Evolutionary conservation across 2,113 vertebrate species (phyloP).

Genomic region (Lipophrys pholis): DNA sequence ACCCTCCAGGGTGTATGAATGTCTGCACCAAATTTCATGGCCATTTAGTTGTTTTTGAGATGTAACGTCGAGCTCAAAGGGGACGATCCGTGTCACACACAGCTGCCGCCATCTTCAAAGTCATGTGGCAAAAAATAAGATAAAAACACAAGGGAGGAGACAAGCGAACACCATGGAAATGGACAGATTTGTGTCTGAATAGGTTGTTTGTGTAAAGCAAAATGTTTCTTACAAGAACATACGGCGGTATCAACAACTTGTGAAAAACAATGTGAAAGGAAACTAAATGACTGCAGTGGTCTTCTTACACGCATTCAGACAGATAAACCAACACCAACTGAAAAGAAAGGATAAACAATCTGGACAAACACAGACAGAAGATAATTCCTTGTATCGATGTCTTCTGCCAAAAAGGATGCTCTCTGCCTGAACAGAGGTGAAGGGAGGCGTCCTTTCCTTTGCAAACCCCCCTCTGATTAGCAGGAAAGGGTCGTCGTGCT

Average conservation of each 20-base stretch:
- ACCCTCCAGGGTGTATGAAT: too few species aligned
- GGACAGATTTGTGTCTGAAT: background rate
- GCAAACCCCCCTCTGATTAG: conserved; percentile 65
- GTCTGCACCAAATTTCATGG: too few species aligned
- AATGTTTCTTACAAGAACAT: conserved; percentile 15
- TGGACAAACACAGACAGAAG: conserved; percentile 25
- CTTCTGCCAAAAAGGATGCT: conserved; percentile 63
- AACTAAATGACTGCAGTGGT: conserved; percentile 4
- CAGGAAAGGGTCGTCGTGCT: conserved; percentile 70
- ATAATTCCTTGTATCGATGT: conserved; percentile 32
- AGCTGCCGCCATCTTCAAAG: background rate
- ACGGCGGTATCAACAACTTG: conserved; percentile 4
- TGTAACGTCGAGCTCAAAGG: too few species aligned
- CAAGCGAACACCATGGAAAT: background rate
- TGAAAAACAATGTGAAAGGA: conserved; percentile 32
- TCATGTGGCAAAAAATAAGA: background rate
- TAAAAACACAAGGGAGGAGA: background rate
- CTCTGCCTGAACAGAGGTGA: conserved; percentile 49
- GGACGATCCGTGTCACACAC: too few species aligned
- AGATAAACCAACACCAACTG: background rate
- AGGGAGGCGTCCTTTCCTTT: conserved; percentile 72
- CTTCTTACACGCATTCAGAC: background rate
- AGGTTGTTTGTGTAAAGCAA: background rate
- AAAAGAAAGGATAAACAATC: conserved; percentile 45
- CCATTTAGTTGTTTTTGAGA: too few species aligned